Conservation (phyloP, 2,113 vertebrate genomes). For the Poeciliopsis occidentalis region DNA sequence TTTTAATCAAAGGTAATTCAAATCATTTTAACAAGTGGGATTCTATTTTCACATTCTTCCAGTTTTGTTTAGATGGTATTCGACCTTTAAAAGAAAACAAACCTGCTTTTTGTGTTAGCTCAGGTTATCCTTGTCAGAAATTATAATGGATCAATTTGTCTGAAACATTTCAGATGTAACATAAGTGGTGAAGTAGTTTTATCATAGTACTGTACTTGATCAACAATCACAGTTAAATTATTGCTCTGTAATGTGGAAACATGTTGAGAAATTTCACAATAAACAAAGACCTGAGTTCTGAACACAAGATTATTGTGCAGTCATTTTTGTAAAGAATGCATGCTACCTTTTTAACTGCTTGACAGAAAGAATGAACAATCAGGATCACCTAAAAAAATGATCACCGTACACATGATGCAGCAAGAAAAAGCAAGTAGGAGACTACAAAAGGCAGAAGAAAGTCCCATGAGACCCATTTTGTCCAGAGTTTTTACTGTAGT, state of each 20-base stretch:
- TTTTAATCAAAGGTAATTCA: no score
- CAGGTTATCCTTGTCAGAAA: no score
- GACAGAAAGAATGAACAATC: slow-evolving; percentile 24
- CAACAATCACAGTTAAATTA: not conserved
- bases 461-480: slow-evolving; percentile 62
- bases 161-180: no score
- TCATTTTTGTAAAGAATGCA: not conserved
- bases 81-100: no score
- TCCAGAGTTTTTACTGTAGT: slow-evolving; percentile 58
- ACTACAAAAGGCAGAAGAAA: slow-evolving; percentile 20
- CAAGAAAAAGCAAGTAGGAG: slow-evolving; percentile 23
- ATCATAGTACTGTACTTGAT: not conserved
- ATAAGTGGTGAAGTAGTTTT: no score
- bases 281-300: slow-evolving; percentile 9
- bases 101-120: no score
- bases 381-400: slow-evolving; percentile 7
- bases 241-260: not conserved
- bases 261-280: slow-evolving; percentile 6
- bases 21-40: no score
- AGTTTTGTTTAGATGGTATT: no score
- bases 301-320: not conserved
- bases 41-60: no score
- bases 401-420: slow-evolving; percentile 14
- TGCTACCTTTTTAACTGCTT: not conserved
- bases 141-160: no score